Evolutionary conservation across 2,797 vertebrate species (phyloP).

Genomic region (Manis pentadactyla): DNA sequence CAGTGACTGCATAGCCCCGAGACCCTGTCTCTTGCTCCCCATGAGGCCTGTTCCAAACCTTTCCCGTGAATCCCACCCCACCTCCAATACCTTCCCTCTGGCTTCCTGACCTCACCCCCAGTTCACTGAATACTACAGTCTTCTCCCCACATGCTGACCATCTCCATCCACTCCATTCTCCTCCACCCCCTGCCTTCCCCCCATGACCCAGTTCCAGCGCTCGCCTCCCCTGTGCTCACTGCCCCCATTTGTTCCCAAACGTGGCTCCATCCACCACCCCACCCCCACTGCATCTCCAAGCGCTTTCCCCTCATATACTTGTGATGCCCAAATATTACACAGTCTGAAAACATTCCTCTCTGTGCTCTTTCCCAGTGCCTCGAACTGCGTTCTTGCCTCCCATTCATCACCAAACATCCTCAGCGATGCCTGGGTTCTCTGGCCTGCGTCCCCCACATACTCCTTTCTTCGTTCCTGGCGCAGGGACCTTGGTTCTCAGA

Average conservation of each 20-base stretch:
- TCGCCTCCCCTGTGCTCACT: background rate
- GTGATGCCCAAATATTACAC: background rate
- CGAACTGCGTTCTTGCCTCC: background rate
- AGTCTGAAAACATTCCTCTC: background rate
- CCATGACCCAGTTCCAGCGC: background rate
- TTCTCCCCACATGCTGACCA: background rate
- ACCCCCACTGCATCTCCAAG: background rate
- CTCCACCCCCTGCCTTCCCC: background rate
- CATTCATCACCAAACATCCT: background rate
- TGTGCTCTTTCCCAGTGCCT: background rate
- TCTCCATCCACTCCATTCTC: background rate
- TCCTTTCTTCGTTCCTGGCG: background rate
- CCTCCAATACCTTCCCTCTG: background rate
- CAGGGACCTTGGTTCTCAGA: background rate
- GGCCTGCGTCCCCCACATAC: rapidly evolving
- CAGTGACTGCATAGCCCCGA: background rate
- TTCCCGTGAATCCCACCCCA: background rate
- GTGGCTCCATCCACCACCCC: background rate
- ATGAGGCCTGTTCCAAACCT: background rate
- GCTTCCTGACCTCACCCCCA: background rate
- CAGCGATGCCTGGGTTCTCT: background rate
- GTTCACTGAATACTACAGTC: background rate
- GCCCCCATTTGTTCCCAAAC: background rate
- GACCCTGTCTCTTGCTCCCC: background rate
- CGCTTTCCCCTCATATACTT: background rate